Conservation (phyloP, 2,888 invertebrate genomes). For the Smittia sp. region DNA sequence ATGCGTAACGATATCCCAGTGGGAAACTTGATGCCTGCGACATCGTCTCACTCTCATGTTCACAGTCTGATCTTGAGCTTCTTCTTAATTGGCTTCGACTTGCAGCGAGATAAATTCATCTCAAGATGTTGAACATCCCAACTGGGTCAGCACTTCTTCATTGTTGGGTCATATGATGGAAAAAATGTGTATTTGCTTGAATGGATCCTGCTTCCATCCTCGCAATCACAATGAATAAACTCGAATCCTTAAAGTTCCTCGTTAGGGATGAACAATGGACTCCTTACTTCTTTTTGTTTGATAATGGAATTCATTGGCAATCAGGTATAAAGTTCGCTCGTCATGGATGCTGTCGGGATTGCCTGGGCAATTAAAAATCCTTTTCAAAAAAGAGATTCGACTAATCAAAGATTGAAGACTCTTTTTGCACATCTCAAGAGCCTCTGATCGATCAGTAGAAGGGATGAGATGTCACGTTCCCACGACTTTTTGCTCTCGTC, state of each 20-base stretch:
- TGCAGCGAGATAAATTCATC: background rate
- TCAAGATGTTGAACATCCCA: background rate
- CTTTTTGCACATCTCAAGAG: conserved; percentile 33
- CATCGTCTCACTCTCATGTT: background rate
- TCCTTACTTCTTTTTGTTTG: conserved; percentile 4
- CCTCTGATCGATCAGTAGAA: background rate
- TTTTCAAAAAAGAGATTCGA: conserved; percentile 10
- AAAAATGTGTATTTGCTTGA: conserved; percentile 40
- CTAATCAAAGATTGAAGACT: conserved; percentile 25
- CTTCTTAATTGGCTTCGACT: background rate
- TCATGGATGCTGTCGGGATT: conserved; percentile 23
- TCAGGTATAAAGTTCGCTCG: conserved; percentile 32
- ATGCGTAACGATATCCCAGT: conserved; percentile 33
- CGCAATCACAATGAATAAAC: conserved; percentile 4
- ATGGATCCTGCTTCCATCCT: conserved; percentile 25
- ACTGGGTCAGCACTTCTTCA: conserved; percentile 6
- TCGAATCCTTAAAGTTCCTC: conserved; percentile 23
- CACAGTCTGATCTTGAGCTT: background rate
- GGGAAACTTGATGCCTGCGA: background rate
- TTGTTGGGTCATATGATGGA: conserved; percentile 29
- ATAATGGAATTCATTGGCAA: conserved; percentile 39
- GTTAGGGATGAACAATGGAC: conserved; percentile 40
- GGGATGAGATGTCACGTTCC: conserved; percentile 13
- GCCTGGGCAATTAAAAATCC: conserved; percentile 39
- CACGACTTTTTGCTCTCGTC: conserved; percentile 27